phyloP scores from a whole-genome alignment of 2,113 vertebrate species.

The Chroicocephalus ridibundus region DNA sequence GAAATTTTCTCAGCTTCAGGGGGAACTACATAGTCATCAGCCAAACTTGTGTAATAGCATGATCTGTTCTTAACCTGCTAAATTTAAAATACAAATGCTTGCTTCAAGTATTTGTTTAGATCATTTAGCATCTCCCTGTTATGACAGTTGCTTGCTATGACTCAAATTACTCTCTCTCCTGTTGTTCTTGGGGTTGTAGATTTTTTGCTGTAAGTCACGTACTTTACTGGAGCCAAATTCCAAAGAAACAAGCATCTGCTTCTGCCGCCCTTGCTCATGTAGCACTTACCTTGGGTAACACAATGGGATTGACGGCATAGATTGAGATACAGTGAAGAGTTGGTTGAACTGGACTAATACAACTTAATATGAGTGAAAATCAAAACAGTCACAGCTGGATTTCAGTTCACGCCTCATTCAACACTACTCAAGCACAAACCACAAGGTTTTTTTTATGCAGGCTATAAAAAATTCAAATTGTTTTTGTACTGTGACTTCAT shows the following conservation, averaged over 20 bases:
- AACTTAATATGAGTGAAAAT: not conserved
- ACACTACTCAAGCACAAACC: not conserved
- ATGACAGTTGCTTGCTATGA: not conserved
- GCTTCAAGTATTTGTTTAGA: not conserved
- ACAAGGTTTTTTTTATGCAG: not conserved
- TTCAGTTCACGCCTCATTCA: not conserved
- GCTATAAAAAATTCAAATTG: slow-evolving; percentile 19
- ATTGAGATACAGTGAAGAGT: not conserved
- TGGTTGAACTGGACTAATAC: not conserved
- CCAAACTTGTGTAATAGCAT: not conserved
- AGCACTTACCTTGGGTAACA: not conserved
- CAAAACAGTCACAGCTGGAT: not conserved
- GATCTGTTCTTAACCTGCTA: not conserved
- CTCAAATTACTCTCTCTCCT: not conserved
- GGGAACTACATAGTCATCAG: not conserved
- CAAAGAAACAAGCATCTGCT: not conserved
- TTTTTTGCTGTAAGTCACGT: accelerated
- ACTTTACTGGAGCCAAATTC: not conserved
- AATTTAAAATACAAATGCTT: not conserved
- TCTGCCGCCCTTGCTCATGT: not conserved
- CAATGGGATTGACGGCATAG: not conserved
- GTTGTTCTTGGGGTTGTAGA: not conserved
- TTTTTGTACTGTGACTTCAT: not conserved
- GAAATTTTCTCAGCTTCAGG: not conserved
- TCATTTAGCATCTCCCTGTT: not conserved